Evolutionary conservation across 1,140 invertebrate species (phyloP).

Genomic region (Zeugodacus cucurbitae): DNA sequence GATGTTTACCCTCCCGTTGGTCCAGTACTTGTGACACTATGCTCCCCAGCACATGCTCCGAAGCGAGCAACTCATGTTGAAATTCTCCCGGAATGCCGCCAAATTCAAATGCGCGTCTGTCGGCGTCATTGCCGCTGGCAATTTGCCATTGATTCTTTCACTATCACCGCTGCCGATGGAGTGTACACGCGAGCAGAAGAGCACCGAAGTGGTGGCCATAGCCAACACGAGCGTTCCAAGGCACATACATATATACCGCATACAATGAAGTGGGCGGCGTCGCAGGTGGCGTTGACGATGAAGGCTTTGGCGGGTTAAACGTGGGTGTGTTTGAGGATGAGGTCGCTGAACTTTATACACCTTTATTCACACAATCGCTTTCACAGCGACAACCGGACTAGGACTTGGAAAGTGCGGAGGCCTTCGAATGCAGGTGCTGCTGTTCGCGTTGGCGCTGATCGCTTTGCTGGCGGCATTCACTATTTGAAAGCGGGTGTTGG

Average conservation of each 20-base stretch:
- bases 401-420: conserved; percentile 44
- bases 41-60: conserved; percentile 41
- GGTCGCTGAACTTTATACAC: not conserved
- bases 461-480: not conserved
- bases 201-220: conserved; percentile 54
- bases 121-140: not conserved
- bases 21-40: conserved; percentile 36
- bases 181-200: conserved; percentile 54
- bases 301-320: not conserved
- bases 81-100: conserved; percentile 36
- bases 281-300: not conserved
- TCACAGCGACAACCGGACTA: not conserved
- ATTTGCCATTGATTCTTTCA: no score
- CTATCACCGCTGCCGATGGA: not conserved
- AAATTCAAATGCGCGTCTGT: not conserved
- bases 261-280: conserved; percentile 46
- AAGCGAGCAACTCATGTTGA: conserved; percentile 42
- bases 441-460: not conserved
- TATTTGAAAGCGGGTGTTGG: conserved; percentile 13
- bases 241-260: no score
- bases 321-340: not conserved
- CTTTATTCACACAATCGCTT: conserved; percentile 36
- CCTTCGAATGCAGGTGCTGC: conserved; percentile 53
- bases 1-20: not conserved
- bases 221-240: conserved; percentile 56